Evolutionary conservation across 2,888 invertebrate species (phyloP), one percentile per base, ranked within the genome.

Genomic region (Meteorus cinctellus): DNA sequence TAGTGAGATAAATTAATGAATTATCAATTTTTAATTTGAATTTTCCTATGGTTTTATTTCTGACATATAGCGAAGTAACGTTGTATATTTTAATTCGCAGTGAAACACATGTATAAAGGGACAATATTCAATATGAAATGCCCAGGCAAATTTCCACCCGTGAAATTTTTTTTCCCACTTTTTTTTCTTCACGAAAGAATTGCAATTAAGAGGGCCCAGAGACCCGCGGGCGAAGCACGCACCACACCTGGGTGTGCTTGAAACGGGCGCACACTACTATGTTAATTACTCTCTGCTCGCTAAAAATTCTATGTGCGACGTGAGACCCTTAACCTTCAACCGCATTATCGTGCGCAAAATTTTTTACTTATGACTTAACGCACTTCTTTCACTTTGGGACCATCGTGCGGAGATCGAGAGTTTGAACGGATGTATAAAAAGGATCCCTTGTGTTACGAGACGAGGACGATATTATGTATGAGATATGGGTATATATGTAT

Each of bases 281-380:
- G 91, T 91, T 91, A 92, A 87, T 88, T 88, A 87, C 85, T 86
- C 83, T 91, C 89, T 16, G 2, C 48, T 87, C 90, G 90, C 82
- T 82, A 82, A 60, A 74, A 76, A 66, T 76, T 55, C 55, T 16
- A 48, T 48, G n/a, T 48, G n/a, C 48, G 48, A 48, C n/a, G 48
- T 48, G 48, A 67, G 66, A 73, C 66, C 66, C 73, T 66, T 73
- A 70, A 74, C 71, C 19, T 72, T 41, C 16, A 62, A 29, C 45
- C 68, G 62, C 51, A 73, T 74, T 59, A 74, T 74, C 69, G 65
- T 63, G 51, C 16, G 48, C 48, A 48, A 48, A 16, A 5, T 48
- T 48, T 48, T 48, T 48, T 48, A 48, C 4, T 48, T 16, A 48
- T 48, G 48, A 48, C 16, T n/a, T 16, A n/a, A 48, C 48, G n/a